phyloP scores from a whole-genome alignment of 2,888 invertebrate genomes.

The Cheilosia impressa region DNA sequence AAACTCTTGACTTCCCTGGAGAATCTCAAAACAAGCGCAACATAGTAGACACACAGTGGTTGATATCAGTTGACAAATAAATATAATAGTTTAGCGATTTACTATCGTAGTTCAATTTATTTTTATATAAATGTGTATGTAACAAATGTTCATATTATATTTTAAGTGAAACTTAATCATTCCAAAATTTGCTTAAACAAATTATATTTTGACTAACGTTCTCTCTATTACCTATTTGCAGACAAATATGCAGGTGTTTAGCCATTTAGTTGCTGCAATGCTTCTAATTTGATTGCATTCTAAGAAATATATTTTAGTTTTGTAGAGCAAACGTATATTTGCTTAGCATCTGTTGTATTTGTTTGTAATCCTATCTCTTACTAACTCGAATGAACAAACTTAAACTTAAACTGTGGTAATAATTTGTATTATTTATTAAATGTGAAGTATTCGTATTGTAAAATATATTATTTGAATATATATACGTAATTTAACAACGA shows the following conservation, averaged over 20 bases:
- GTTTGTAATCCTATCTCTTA: constrained; percentile 36
- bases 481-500: constrained; percentile 4
- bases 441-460: constrained; percentile 54
- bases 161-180: constrained; percentile 58
- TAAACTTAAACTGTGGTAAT: constrained; percentile 69
- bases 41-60: constrained; percentile 34
- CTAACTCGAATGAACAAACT: constrained; percentile 61
- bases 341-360: neutral
- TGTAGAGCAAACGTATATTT: neutral
- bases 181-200: constrained; percentile 50
- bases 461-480: constrained; percentile 44
- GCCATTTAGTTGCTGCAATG: neutral
- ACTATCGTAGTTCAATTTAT: constrained; percentile 53
- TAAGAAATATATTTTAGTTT: neutral
- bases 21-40: constrained; percentile 78
- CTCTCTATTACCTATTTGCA: constrained; percentile 39
- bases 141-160: constrained; percentile 13
- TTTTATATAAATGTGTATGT: constrained; percentile 51
- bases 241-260: constrained; percentile 38
- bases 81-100: constrained; percentile 37
- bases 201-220: constrained; percentile 48
- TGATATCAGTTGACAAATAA: constrained; percentile 37
- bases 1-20: constrained; percentile 90
- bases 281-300: neutral
- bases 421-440: constrained; percentile 69